These are phyloP conservation scores for Spilosoma lubricipeda DNA, from an alignment of 2,888 invertebrate genomes.

Conservation along the genomic window DNA sequence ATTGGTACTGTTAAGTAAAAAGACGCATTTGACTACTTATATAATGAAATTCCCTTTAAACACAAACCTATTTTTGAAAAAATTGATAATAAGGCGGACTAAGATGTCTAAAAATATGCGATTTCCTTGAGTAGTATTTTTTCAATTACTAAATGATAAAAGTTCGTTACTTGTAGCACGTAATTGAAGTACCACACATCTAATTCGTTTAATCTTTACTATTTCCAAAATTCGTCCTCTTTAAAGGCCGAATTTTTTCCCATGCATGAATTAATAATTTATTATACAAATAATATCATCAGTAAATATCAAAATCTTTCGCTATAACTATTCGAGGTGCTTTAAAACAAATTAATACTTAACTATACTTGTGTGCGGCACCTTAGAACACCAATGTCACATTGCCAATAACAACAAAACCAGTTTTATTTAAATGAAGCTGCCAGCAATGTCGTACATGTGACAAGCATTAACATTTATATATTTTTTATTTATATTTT, in stretches of 20 bases:
- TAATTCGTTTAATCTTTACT: not conserved
- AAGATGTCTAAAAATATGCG: too few relatives aligned
- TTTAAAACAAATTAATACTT: slow-evolving; percentile 22
- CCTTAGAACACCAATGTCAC: slow-evolving; percentile 14
- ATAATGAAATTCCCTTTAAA: not conserved
- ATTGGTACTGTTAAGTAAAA: too few relatives aligned
- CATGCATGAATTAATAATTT: not conserved
- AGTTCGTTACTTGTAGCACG: not conserved
- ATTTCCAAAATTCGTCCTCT: not conserved
- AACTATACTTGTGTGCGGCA: slow-evolving; percentile 19
- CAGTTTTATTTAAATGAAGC: slow-evolving; percentile 40
- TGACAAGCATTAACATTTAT: slow-evolving; percentile 51
- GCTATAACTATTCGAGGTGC: slow-evolving; percentile 4
- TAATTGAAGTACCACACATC: not conserved
- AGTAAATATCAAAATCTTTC: slow-evolving; percentile 11
- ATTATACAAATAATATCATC: not conserved
- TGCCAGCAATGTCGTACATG: slow-evolving; percentile 32
- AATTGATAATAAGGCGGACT: not conserved
- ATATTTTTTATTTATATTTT: slow-evolving; percentile 44
- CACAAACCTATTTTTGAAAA: not conserved
- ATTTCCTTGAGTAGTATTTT: too few relatives aligned
- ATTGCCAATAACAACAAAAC: slow-evolving; percentile 21
- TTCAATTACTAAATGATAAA: too few relatives aligned
- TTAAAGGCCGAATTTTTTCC: not conserved
- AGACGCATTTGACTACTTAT: too few relatives aligned